Evolutionary conservation across 2,888 invertebrate species (phyloP).

Genomic region (Athalia rosae): DNA sequence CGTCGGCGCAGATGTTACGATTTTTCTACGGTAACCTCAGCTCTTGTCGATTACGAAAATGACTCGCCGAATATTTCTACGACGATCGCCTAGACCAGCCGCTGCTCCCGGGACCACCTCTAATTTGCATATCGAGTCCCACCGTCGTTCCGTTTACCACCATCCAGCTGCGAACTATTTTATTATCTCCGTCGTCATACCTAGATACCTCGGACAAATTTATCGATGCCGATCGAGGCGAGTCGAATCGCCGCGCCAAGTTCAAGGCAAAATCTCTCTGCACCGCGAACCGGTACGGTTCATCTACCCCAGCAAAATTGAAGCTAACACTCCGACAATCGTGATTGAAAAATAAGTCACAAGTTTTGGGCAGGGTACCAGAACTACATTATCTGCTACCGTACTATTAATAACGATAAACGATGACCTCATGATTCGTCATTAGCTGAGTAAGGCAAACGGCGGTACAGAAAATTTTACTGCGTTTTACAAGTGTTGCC

Average conservation of each 20-base stretch:
- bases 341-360: too few relatives aligned
- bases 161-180: not conserved
- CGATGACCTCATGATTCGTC: too few relatives aligned
- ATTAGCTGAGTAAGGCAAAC: too few relatives aligned
- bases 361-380: too few relatives aligned
- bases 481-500: too few relatives aligned
- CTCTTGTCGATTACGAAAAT: constrained; percentile 27
- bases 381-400: too few relatives aligned
- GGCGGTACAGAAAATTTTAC: too few relatives aligned
- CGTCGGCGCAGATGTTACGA: constrained; percentile 11
- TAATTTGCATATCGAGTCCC: constrained; percentile 26
- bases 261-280: constrained; percentile 31
- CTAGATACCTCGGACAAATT: not conserved
- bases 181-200: constrained; percentile 17
- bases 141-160: not conserved
- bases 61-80: constrained; percentile 31
- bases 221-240: not conserved
- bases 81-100: constrained; percentile 1
- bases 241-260: constrained; percentile 23
- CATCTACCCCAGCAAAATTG: too few relatives aligned
- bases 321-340: too few relatives aligned
- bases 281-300: not conserved
- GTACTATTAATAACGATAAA: too few relatives aligned
- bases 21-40: constrained; percentile 17
- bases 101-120: not conserved